Conservation (phyloP, 1,140 invertebrate genomes). For the Drosophila virilis region DNA sequence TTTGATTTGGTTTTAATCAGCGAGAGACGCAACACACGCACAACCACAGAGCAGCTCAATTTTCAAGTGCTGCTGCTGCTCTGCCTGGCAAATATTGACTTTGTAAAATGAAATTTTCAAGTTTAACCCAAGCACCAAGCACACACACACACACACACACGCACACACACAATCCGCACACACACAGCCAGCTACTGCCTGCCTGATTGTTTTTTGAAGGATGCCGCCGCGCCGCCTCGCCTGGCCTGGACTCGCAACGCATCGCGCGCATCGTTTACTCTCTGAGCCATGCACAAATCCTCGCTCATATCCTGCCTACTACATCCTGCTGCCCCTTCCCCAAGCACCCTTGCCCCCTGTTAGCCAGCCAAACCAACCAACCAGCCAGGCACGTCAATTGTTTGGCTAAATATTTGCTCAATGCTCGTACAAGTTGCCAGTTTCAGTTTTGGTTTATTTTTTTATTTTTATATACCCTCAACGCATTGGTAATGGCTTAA, state of each 20-base stretch:
- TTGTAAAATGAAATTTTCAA: slow-evolving; percentile 83
- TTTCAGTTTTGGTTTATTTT: slow-evolving; percentile 56
- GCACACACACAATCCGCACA: slow-evolving; percentile 2
- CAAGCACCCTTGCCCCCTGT: background rate
- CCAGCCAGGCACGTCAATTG: slow-evolving; percentile 77
- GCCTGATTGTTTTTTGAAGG: slow-evolving; percentile 48
- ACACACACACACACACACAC: slow-evolving; percentile 21
- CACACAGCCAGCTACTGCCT: slow-evolving; percentile 23
- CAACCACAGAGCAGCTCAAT: slow-evolving; percentile 51
- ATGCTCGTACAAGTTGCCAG: slow-evolving; percentile 77
- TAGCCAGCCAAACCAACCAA: slow-evolving; percentile 13
- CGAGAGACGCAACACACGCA: slow-evolving; percentile 41
- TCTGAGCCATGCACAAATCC: slow-evolving; percentile 62
- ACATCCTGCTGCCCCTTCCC: slow-evolving; percentile 17
- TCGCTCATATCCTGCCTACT: slow-evolving; percentile 76
- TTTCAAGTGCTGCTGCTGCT: slow-evolving; percentile 47
- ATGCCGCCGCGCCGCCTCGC: slow-evolving; percentile 41
- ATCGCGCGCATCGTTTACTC: slow-evolving; percentile 35
- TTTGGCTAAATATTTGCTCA: slow-evolving; percentile 78
- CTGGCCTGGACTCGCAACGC: slow-evolving; percentile 11
- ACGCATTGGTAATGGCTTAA: too few species aligned
- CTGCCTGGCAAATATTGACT: slow-evolving; percentile 77
- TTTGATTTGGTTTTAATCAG: slow-evolving; percentile 83
- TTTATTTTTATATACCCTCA: background rate
- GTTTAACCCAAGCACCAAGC: slow-evolving; percentile 73